Percentiles rank a stretch among this genome's conserved stretches.
phyloP scores from a whole-genome alignment of 1,140 invertebrate species.

The Fopius arisanus region DNA sequence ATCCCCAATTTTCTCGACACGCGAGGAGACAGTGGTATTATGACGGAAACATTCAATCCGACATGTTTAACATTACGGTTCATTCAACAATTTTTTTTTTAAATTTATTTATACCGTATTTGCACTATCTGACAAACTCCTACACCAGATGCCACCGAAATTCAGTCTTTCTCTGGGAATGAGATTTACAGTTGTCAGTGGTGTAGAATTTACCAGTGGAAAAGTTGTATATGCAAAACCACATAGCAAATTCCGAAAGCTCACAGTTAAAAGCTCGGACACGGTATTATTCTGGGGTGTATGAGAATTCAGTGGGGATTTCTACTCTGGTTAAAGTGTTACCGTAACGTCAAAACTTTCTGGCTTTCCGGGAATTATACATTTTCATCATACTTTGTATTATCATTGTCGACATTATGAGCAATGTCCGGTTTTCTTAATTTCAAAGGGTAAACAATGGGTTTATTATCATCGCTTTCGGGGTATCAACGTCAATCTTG shows the following conservation, averaged over 20 bases:
- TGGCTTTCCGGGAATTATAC: background rate
- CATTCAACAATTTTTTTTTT: background rate
- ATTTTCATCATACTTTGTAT: background rate
- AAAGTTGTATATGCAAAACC: slow-evolving; percentile 13
- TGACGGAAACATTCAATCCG: background rate
- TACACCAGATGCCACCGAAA: background rate
- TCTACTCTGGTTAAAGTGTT: background rate
- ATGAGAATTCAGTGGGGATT: background rate
- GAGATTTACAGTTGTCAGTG: slow-evolving; percentile 3
- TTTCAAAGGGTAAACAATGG: background rate
- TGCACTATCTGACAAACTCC: background rate
- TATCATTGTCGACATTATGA: no score
- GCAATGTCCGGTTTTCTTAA: no score
- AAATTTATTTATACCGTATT: no score
- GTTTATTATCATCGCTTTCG: background rate
- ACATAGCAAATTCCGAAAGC: slow-evolving; percentile 13
- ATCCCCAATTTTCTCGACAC: no score
- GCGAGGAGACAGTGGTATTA: background rate
- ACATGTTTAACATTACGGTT: background rate
- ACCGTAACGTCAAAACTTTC: background rate
- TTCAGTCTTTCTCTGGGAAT: background rate
- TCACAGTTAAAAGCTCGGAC: background rate
- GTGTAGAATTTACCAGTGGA: slow-evolving; percentile 12
- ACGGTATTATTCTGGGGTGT: background rate
- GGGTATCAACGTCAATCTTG: no score